phyloP scores from a whole-genome alignment of 2,797 vertebrate species.

The Mus caroli region DNA sequence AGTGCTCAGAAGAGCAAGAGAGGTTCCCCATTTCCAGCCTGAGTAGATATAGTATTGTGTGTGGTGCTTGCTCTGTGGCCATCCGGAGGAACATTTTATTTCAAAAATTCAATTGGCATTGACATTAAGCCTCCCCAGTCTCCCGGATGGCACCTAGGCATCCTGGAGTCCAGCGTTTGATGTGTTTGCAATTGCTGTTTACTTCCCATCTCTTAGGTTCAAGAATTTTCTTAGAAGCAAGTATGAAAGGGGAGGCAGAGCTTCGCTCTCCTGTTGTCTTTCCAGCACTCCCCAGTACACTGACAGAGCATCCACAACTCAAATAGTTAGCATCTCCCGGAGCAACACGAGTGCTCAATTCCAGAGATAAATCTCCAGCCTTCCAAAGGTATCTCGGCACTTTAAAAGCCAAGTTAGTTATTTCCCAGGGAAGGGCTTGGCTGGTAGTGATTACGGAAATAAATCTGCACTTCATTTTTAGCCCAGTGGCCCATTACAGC shows the following conservation, averaged over 20 bases:
- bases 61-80: background rate
- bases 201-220: slow-evolving; percentile 48
- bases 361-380: slow-evolving; percentile 79
- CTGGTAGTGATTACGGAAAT: slow-evolving; percentile 86
- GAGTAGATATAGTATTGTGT: background rate
- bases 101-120: slow-evolving; percentile 65
- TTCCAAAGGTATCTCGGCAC: slow-evolving; percentile 83
- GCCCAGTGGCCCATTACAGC: slow-evolving; percentile 79
- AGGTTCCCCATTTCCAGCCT: background rate
- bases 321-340: slow-evolving; percentile 80
- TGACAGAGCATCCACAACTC: slow-evolving; percentile 77
- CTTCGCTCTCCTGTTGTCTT: slow-evolving; percentile 54
- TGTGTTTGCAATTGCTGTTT: slow-evolving; percentile 73
- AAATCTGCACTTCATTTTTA: slow-evolving; percentile 85
- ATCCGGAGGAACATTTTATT: slow-evolving; percentile 44
- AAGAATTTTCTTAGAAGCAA: slow-evolving; percentile 68
- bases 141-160: slow-evolving; percentile 47
- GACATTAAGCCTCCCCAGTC: background rate
- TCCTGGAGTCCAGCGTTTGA: slow-evolving; percentile 1
- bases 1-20: background rate
- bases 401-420: slow-evolving; percentile 80
- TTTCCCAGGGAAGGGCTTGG: slow-evolving; percentile 83
- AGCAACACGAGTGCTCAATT: slow-evolving; percentile 80
- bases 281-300: slow-evolving; percentile 36
- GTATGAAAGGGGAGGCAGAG: background rate